These are phyloP conservation scores for Clostera curtula DNA, from an alignment of 2,888 invertebrate genomes.

Conservation along the genomic window DNA sequence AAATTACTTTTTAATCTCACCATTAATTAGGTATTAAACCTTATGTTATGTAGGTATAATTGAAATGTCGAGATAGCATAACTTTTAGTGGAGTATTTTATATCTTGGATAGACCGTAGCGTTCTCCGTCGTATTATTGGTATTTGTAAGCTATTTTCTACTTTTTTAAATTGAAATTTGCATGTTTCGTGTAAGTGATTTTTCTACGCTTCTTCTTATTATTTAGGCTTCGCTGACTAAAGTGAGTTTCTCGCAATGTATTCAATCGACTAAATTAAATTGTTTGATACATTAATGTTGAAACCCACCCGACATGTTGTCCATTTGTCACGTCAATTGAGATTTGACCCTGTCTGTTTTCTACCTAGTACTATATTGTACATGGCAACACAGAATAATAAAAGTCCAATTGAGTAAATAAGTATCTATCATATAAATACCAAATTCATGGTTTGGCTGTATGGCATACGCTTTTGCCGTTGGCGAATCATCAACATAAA, in stretches of 20 bases:
- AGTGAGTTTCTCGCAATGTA: constrained; percentile 6
- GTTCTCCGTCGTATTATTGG: constrained; percentile 21
- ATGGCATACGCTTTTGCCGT: no score
- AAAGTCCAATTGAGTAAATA: background rate
- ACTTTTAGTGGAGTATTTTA: constrained; percentile 11
- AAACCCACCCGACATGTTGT: constrained; percentile 26
- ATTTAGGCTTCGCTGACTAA: constrained; percentile 63
- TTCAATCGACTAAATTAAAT: constrained; percentile 16
- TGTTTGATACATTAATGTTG: no score
- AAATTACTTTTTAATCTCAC: no score
- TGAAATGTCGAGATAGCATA: no score
- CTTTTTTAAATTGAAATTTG: constrained; percentile 24
- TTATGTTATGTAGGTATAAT: no score
- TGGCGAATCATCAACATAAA: no score
- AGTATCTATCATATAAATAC: no score
- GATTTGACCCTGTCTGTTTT: constrained; percentile 45
- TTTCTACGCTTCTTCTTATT: constrained; percentile 62
- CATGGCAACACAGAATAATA: constrained; percentile 39
- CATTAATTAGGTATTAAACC: no score
- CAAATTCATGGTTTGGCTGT: no score
- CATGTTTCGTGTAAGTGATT: constrained; percentile 34
- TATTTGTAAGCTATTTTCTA: constrained; percentile 13
- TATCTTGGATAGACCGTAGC: constrained; percentile 30
- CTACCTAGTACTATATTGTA: constrained; percentile 10
- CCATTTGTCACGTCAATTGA: constrained; percentile 52